Percentiles rank a stretch among this genome's conserved stretches.
Evolutionary conservation across 2,113 vertebrate genomes (phyloP).

Genomic region (Scortum barcoo): DNA sequence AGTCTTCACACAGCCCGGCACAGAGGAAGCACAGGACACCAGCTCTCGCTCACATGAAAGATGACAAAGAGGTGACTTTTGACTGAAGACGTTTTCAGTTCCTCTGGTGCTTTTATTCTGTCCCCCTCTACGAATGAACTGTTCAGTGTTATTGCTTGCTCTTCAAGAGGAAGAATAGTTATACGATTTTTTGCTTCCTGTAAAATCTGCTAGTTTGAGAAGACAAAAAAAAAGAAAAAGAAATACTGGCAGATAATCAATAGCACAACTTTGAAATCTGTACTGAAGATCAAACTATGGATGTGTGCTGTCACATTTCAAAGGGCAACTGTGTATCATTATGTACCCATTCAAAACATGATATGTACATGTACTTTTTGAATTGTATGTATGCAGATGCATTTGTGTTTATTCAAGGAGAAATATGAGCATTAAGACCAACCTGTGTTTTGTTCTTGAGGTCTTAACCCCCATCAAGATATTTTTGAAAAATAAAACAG

Average conservation of each 20-base stretch:
- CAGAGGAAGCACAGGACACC: constrained; percentile 58
- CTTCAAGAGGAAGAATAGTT: constrained; percentile 70
- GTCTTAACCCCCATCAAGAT: constrained; percentile 68
- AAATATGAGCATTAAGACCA: constrained; percentile 71
- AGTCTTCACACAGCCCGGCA: constrained; percentile 43
- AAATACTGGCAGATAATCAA: constrained; percentile 63
- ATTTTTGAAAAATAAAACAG: constrained; percentile 83
- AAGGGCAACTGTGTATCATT: constrained; percentile 81
- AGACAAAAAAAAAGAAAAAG: constrained; percentile 59
- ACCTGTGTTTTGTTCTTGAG: constrained; percentile 79
- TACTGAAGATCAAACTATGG: constrained; percentile 68
- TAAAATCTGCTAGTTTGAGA: constrained; percentile 65
- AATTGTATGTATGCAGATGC: constrained; percentile 82
- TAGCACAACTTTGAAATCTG: constrained; percentile 79
- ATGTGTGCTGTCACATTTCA: constrained; percentile 75
- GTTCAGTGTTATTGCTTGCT: constrained; percentile 80
- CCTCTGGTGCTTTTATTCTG: constrained; percentile 75
- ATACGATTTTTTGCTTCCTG: constrained; percentile 56
- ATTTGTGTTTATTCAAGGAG: constrained; percentile 79
- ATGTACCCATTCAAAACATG: constrained; percentile 77
- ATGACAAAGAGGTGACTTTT: constrained; percentile 66
- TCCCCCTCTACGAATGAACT: constrained; percentile 71
- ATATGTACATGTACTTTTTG: constrained; percentile 80
- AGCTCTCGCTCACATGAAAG: constrained; percentile 54
- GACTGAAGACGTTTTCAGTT: constrained; percentile 73